Conservation (phyloP, 2,113 vertebrate species). For the Aegithalos caudatus region DNA sequence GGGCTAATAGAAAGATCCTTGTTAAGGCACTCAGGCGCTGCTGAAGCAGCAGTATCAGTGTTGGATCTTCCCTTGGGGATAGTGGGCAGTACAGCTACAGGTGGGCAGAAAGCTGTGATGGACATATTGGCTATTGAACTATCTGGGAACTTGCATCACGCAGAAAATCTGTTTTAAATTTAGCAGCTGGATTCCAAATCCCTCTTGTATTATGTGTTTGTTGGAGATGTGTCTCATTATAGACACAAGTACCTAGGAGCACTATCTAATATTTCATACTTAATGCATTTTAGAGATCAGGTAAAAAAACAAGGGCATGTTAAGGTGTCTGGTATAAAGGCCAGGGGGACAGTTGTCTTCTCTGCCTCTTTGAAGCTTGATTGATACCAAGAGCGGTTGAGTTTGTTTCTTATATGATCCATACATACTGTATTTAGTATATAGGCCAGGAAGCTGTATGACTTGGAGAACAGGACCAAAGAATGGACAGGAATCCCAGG, state of each 20-base stretch:
- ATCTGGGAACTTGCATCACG: not conserved
- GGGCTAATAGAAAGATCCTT: conserved; percentile 13
- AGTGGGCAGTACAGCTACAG: not conserved
- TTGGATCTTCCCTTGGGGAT: not conserved
- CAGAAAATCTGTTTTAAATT: not conserved
- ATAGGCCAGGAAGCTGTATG: not conserved
- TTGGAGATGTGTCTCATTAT: not conserved
- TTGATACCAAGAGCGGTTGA: not conserved
- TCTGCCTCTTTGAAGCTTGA: not conserved
- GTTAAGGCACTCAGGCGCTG: not conserved
- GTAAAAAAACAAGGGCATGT: not conserved
- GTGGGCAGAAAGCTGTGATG: not conserved
- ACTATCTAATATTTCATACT: not conserved
- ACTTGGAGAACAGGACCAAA: not conserved
- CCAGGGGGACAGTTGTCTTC: not conserved
- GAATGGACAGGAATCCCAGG: not conserved
- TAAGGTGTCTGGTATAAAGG: not conserved
- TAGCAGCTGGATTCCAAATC: not conserved
- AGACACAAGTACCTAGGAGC: not conserved
- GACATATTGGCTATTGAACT: not conserved
- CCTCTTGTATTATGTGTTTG: not conserved
- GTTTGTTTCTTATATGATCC: not conserved
- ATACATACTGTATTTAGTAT: not conserved
- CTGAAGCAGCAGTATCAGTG: not conserved
- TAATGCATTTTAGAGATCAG: not conserved